These are phyloP conservation scores for Cephus pulcher DNA, from an alignment of 2,888 invertebrate genomes.

Conservation along the genomic window DNA sequence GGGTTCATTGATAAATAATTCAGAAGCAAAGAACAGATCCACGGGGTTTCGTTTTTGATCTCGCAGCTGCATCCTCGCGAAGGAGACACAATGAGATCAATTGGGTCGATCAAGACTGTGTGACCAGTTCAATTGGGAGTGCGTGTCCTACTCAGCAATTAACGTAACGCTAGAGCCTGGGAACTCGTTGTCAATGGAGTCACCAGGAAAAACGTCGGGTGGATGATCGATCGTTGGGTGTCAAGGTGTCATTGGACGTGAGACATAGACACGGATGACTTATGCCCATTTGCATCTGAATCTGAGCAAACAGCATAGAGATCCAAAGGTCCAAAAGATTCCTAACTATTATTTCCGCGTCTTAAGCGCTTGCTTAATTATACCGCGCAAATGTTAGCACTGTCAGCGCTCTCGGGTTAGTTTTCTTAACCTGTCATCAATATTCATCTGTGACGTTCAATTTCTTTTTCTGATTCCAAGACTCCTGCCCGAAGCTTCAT, in stretches of 20 bases:
- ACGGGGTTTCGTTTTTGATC: neutral
- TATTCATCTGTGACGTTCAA: neutral
- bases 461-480: neutral
- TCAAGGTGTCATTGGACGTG: neutral
- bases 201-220: neutral
- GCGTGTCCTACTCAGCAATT: neutral
- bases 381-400: neutral
- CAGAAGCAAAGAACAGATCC: neutral
- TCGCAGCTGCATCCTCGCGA: neutral
- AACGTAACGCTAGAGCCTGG: neutral
- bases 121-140: neutral
- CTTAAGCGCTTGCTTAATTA: neutral
- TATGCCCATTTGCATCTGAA: neutral
- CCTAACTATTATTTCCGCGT: too few species aligned
- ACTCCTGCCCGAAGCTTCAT: neutral
- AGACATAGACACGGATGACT: neutral
- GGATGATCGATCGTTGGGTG: neutral
- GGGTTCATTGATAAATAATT: neutral
- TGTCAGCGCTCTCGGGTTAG: neutral
- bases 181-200: neutral
- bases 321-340: neutral
- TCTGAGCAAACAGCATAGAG: neutral
- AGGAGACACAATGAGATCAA: neutral
- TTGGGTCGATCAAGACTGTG: neutral
- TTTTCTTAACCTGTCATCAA: neutral